These are phyloP conservation scores for Lasius platythorax DNA, from an alignment of 2,888 invertebrate species.

Conservation along the genomic window DNA sequence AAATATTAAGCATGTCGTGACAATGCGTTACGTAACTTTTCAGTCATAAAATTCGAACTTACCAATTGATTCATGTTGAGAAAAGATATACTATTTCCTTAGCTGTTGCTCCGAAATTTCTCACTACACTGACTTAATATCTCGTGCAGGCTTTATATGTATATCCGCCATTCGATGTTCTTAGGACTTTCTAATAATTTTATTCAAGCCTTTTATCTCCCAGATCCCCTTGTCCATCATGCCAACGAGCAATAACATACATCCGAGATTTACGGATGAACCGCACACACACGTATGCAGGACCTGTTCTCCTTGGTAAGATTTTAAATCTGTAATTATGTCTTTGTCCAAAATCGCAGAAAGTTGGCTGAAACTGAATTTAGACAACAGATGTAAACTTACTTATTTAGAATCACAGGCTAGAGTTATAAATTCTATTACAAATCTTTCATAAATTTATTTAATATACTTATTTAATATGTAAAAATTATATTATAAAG, in stretches of 20 bases:
- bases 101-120: conserved; percentile 59
- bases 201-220: conserved; percentile 70
- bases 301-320: conserved; percentile 16
- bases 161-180: conserved; percentile 79
- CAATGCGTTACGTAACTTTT: conserved; percentile 8
- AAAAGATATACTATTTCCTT: conserved; percentile 39
- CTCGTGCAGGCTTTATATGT: conserved; percentile 75
- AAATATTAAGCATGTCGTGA: background rate
- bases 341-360: conserved; percentile 50
- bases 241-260: conserved; percentile 11
- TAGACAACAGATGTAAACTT: conserved; percentile 27
- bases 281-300: conserved; percentile 4
- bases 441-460: background rate
- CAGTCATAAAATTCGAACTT: conserved; percentile 61
- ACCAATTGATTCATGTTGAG: conserved; percentile 73
- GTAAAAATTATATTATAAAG: background rate
- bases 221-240: background rate
- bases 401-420: background rate
- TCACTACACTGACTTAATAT: conserved; percentile 77
- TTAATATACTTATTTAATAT: conserved; percentile 4
- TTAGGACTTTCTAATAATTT: conserved; percentile 77
- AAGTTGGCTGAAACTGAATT: conserved; percentile 58
- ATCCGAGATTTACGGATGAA: conserved; percentile 50
- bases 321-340: background rate
- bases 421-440: background rate